Conservation (phyloP, 2,113 vertebrate species). For the Apaloderma vittatum region DNA sequence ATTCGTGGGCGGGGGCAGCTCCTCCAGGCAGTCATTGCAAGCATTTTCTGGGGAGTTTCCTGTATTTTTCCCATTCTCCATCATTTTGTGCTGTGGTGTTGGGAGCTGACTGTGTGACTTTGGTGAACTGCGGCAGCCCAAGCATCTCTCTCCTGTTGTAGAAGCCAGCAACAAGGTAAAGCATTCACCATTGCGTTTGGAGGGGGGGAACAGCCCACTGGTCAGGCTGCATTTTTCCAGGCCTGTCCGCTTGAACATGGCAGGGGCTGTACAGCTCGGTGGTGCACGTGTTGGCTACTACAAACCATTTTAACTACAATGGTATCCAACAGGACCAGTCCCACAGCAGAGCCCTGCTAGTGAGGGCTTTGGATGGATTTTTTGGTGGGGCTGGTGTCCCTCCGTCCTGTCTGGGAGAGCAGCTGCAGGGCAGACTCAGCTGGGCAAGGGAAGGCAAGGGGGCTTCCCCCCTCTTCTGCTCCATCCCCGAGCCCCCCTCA, state of each 20-base stretch:
- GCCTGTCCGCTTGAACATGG: neutral
- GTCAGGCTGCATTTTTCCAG: neutral
- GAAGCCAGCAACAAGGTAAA: neutral
- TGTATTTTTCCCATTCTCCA: neutral
- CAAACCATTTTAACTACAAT: neutral
- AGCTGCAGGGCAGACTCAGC: neutral
- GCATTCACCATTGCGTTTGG: fast-evolving
- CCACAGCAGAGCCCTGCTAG: neutral
- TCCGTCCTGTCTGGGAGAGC: neutral
- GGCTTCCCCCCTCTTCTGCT: neutral
- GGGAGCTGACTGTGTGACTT: neutral
- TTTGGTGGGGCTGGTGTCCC: neutral
- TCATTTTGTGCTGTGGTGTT: fast-evolving
- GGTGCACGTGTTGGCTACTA: fast-evolving
- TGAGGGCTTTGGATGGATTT: neutral
- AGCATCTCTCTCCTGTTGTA: fast-evolving
- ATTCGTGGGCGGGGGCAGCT: fast-evolving
- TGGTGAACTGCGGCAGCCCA: neutral
- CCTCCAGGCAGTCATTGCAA: neutral
- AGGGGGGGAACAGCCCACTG: neutral
- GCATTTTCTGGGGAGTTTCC: neutral
- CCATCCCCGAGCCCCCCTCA: fast-evolving
- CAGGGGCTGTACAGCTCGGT: neutral
- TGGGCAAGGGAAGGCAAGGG: fast-evolving
- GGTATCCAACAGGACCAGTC: neutral